These are phyloP conservation scores for Esox niger DNA, from an alignment of 2,113 vertebrate species.

Conservation along the genomic window DNA sequence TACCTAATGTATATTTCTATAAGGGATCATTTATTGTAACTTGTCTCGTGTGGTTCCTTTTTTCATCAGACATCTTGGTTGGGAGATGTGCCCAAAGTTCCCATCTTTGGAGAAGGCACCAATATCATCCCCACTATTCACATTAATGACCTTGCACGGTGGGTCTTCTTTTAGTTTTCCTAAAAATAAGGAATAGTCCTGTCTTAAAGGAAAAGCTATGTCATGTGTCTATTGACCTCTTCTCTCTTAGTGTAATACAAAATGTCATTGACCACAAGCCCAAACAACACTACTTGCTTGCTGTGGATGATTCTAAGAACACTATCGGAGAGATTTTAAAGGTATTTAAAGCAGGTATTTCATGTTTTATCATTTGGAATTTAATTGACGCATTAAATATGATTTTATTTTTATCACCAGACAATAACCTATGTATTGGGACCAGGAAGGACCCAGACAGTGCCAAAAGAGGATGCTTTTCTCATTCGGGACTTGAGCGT, in stretches of 20 bases:
- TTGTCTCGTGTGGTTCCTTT: background rate
- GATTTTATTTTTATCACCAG: conserved; percentile 56
- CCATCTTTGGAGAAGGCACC: conserved; percentile 82
- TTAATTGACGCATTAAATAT: background rate
- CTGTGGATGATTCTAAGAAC: conserved; percentile 79
- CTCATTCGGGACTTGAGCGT: conserved; percentile 80
- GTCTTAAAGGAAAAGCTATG: too few relatives aligned
- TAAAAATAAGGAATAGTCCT: background rate
- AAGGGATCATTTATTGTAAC: background rate
- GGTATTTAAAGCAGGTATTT: conserved; percentile 67
- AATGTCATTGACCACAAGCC: conserved; percentile 82
- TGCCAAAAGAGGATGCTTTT: conserved; percentile 77
- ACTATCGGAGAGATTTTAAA: conserved; percentile 80
- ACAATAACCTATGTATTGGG: conserved; percentile 77
- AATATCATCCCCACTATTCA: conserved; percentile 88
- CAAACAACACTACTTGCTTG: conserved; percentile 77
- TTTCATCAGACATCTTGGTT: conserved; percentile 79
- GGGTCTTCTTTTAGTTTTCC: conserved; percentile 31
- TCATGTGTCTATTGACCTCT: background rate
- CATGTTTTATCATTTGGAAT: background rate
- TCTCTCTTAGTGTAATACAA: conserved; percentile 72
- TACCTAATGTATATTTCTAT: background rate
- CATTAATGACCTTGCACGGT: conserved; percentile 85
- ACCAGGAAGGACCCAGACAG: conserved; percentile 76
- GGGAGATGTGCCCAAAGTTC: conserved; percentile 70